These are phyloP conservation scores for Lydus trimaculatus DNA, from an alignment of 2,888 invertebrate genomes.

Conservation along the genomic window DNA sequence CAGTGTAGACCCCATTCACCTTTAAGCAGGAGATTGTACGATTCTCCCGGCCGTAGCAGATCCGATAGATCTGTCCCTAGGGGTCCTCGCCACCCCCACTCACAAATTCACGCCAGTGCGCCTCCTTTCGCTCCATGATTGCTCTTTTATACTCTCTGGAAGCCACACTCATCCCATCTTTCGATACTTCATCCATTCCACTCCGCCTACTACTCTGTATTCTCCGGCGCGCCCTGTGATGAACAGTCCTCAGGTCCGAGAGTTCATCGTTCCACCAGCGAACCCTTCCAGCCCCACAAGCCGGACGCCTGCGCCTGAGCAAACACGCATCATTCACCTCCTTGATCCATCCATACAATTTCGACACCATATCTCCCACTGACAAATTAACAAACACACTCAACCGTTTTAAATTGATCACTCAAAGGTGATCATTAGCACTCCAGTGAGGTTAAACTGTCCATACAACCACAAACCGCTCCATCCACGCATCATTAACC, in stretches of 20 bases:
- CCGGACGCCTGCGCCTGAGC: too few species aligned
- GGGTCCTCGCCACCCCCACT: not conserved
- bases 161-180: not conserved
- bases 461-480: not conserved
- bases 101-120: conserved; percentile 7
- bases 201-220: not conserved
- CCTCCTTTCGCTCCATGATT: not conserved
- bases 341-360: too few species aligned
- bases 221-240: not conserved
- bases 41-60: not conserved
- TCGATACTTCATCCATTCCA: not conserved
- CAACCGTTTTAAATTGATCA: too few species aligned
- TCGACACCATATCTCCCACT: too few species aligned
- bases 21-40: not conserved
- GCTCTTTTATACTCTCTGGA: not conserved
- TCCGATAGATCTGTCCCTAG: conserved; percentile 5
- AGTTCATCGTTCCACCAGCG: not conserved
- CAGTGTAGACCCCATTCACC: not conserved
- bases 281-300: not conserved
- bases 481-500: conserved; percentile 13
- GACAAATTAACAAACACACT: too few species aligned
- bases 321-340: too few species aligned
- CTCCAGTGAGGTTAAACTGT: not conserved
- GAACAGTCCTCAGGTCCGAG: too few species aligned
- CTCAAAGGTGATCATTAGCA: conserved; percentile 15